These are phyloP conservation scores for Malaclemys terrapin DNA, from an alignment of 2,113 vertebrate species.

Conservation along the genomic window DNA sequence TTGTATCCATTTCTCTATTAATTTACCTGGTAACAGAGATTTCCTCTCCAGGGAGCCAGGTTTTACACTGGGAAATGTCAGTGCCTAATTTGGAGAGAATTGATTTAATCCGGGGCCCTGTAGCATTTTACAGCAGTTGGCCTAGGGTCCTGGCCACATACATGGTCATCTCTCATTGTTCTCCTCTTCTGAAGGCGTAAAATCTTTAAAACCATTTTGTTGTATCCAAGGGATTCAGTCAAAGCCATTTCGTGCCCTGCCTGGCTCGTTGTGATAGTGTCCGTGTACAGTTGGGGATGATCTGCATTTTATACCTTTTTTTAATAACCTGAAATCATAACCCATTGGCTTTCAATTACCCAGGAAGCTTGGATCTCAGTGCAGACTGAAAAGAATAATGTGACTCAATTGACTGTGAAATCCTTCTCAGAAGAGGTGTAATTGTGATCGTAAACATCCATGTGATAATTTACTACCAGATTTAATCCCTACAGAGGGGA, in stretches of 20 bases:
- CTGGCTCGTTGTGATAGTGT: not conserved
- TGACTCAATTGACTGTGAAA: conserved; percentile 67
- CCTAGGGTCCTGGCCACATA: not conserved
- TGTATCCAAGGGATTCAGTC: conserved; percentile 2
- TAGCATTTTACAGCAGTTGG: conserved; percentile 18
- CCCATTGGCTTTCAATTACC: not conserved
- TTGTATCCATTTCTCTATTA: not conserved
- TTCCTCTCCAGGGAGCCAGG: conserved; percentile 16
- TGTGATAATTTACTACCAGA: conserved; percentile 45
- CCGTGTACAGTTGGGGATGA: not conserved
- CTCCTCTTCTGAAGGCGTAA: not conserved
- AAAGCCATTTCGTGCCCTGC: not conserved
- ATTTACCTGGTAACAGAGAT: conserved; percentile 31
- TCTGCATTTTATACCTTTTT: conserved; percentile 10
- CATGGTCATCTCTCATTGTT: not conserved
- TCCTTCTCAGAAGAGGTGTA: conserved; percentile 69
- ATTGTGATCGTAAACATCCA: conserved; percentile 58
- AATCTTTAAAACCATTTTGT: not conserved
- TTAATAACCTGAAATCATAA: conserved; percentile 3
- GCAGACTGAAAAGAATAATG: conserved; percentile 34
- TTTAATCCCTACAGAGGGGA: conserved; percentile 52
- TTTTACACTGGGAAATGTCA: not conserved
- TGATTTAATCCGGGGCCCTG: not conserved
- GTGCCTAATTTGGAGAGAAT: conserved; percentile 48
- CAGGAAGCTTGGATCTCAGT: conserved; percentile 31